Evolutionary conservation across 23 tunicate species (phyloP).

Genomic region (Styela plicata): DNA sequence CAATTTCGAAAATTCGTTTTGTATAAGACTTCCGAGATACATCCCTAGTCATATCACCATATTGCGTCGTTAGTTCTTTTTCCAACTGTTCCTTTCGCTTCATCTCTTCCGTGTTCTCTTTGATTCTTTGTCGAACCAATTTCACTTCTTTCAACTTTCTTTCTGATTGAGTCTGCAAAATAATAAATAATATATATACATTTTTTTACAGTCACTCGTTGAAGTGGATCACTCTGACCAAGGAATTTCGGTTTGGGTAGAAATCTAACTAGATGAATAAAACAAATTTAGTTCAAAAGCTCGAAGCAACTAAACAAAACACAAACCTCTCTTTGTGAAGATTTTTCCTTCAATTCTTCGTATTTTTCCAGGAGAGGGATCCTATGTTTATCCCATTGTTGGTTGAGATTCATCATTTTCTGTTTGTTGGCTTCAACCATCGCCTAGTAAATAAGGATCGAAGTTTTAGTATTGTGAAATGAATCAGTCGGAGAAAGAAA

Average conservation of each 20-base stretch:
- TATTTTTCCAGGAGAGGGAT: slow-evolving; percentile 54
- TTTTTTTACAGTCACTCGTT: too few relatives aligned
- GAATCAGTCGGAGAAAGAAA: too few relatives aligned
- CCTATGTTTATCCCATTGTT: slow-evolving; percentile 79
- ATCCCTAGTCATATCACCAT: slow-evolving; percentile 40
- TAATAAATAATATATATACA: neutral
- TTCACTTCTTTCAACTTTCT: slow-evolving; percentile 75
- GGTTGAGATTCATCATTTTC: slow-evolving; percentile 42
- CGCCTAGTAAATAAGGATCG: slow-evolving; percentile 18
- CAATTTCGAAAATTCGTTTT: slow-evolving; percentile 79
- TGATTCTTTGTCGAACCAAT: slow-evolving; percentile 67
- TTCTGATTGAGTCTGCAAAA: slow-evolving; percentile 55
- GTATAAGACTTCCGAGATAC: slow-evolving; percentile 75
- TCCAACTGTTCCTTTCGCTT: slow-evolving; percentile 73
- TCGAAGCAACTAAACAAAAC: neutral
- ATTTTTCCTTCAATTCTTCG: slow-evolving; percentile 35
- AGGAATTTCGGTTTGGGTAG: too few relatives aligned
- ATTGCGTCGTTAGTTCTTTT: slow-evolving; percentile 49
- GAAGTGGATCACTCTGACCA: too few relatives aligned
- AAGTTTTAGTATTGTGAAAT: too few relatives aligned
- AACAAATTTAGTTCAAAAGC: neutral
- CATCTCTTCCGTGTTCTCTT: slow-evolving; percentile 71
- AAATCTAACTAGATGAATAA: neutral
- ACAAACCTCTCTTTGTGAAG: slow-evolving; percentile 43
- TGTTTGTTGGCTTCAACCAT: slow-evolving; percentile 48